Conservation (phyloP, 2,797 vertebrate species). For the Halcyon chelicuti region DNA sequence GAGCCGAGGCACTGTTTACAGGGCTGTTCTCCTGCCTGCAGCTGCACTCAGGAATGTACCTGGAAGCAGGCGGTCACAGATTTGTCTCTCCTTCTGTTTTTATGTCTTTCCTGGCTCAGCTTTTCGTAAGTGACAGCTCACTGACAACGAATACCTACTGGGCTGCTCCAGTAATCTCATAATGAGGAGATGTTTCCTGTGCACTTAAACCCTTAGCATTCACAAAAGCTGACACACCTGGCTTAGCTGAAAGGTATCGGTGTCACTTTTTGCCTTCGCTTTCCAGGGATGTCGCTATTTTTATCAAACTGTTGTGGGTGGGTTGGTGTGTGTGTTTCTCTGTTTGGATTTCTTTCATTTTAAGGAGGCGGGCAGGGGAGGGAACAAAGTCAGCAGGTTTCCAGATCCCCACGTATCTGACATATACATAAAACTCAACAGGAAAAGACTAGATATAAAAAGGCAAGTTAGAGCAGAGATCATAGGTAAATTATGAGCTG, state of each 20-base stretch:
- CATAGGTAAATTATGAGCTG: constrained; percentile 54
- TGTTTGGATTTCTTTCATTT: constrained; percentile 12
- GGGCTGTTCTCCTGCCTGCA: constrained; percentile 26
- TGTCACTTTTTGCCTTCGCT: constrained; percentile 53
- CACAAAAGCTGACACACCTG: constrained; percentile 69
- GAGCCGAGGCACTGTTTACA: background rate
- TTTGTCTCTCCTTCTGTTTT: constrained; percentile 51
- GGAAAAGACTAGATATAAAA: constrained; percentile 5
- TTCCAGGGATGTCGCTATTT: constrained; percentile 66
- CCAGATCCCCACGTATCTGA: background rate
- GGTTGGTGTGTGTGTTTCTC: background rate
- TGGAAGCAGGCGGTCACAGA: constrained; percentile 55
- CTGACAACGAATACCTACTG: constrained; percentile 77
- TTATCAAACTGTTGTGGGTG: background rate
- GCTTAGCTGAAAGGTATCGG: constrained; percentile 29
- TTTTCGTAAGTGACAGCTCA: constrained; percentile 77
- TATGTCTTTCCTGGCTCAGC: background rate
- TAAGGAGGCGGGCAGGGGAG: background rate
- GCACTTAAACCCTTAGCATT: constrained; percentile 59
- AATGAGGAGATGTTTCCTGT: constrained; percentile 76
- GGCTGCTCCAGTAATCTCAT: constrained; percentile 67
- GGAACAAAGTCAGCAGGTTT: constrained; percentile 26
- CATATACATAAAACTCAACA: background rate
- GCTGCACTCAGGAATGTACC: constrained; percentile 71
- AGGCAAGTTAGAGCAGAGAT: constrained; percentile 65